phyloP scores from a whole-genome alignment of 2,113 vertebrate species.

The Nothoprocta perdicaria region DNA sequence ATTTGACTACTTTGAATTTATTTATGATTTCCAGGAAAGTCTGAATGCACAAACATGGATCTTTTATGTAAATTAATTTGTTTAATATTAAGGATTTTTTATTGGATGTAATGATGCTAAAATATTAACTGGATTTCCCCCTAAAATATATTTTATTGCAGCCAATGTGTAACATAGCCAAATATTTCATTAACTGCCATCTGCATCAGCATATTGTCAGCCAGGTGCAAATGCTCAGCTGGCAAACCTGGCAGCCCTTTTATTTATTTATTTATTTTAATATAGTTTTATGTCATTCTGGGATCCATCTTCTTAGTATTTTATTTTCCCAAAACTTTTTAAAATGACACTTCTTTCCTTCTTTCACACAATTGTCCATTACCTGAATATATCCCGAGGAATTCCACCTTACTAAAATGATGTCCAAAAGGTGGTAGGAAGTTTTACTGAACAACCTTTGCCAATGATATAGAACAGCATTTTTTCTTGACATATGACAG shows the following conservation, averaged over 20 bases:
- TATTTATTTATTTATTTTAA: not conserved
- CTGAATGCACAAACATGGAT: not conserved
- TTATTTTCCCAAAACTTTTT: not conserved
- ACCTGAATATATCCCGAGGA: not conserved
- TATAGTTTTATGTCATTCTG: not conserved
- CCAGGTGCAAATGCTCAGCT: conserved; percentile 39
- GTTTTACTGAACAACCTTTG: not conserved
- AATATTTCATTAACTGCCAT: conserved; percentile 45
- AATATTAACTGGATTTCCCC: not conserved
- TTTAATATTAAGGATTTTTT: not conserved
- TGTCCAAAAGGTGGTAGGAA: not conserved
- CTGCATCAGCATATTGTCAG: conserved; percentile 42
- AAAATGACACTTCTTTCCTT: not conserved
- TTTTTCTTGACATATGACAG: not conserved
- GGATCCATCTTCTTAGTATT: not conserved
- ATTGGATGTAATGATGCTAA: not conserved
- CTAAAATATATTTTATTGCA: conserved; percentile 30
- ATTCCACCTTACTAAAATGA: not conserved
- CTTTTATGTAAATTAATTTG: not conserved
- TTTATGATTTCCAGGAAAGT: not conserved
- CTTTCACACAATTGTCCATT: not conserved
- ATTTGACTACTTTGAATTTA: not conserved
- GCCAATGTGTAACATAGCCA: not conserved
- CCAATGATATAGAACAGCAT: not conserved
- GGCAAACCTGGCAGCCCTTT: conserved; percentile 29